Percentiles rank a stretch among this genome's conserved stretches.
Evolutionary conservation across 2,888 invertebrate species (phyloP).

Genomic region (Caprella mutica): DNA sequence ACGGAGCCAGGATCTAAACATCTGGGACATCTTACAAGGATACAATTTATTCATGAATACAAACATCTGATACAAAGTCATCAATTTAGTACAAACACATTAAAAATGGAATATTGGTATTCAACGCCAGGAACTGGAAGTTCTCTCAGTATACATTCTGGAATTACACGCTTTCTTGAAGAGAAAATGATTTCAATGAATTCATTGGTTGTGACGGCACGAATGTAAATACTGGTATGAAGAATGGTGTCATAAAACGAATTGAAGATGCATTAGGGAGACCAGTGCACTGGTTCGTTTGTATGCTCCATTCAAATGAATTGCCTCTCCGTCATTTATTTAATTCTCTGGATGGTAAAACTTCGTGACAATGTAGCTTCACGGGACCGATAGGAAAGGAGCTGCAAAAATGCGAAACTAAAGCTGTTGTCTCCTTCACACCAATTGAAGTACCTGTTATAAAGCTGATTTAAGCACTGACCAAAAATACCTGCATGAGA

Average conservation of each 20-base stretch:
- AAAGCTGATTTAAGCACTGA: neutral
- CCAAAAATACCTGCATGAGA: neutral
- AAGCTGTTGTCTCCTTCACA: neutral
- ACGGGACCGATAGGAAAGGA: neutral
- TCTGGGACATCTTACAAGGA: neutral
- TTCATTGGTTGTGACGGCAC: neutral
- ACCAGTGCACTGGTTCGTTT: slow-evolving; percentile 6
- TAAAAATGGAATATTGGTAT: too few relatives aligned
- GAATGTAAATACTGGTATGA: slow-evolving; percentile 5
- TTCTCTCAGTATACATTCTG: neutral
- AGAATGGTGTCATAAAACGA: neutral
- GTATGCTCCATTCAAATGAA: slow-evolving; percentile 10
- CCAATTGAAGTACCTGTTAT: too few relatives aligned
- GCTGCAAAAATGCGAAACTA: neutral
- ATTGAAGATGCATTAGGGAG: neutral
- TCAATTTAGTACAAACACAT: too few relatives aligned
- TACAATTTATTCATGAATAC: too few relatives aligned
- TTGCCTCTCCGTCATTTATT: slow-evolving; percentile 7
- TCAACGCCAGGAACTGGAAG: neutral
- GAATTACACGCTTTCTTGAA: neutral
- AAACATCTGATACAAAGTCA: too few relatives aligned
- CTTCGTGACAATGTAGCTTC: neutral
- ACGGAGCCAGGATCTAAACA: neutral
- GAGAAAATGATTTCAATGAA: slow-evolving; percentile 20
- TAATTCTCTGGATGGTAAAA: neutral